Evolutionary conservation across 2,888 invertebrate genomes (phyloP), one percentile per base, ranked within the genome.

Genomic region (Lysandra bellargus): DNA sequence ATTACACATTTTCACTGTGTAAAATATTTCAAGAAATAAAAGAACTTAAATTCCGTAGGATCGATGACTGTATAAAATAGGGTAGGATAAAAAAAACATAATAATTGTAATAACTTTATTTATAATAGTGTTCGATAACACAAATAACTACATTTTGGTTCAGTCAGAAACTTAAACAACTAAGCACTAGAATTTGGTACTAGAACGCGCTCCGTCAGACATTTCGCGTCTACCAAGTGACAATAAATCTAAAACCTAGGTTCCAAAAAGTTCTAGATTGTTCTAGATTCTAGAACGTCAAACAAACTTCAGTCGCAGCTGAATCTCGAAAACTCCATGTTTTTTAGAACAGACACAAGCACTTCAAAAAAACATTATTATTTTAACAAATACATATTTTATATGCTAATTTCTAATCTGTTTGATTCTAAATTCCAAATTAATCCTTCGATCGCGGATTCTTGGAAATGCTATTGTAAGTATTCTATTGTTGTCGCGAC

Each of bases 151-250:
- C 92, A 93, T 91, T 94, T 94, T 94, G 93, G 94, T 93, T 94
- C 94, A 94, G 94, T 94, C 94, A 89, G 93, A 89, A 94, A 94
- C 94, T 93, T 94, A 94, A 92, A 89, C 88, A 92, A 92, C 90
- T 92, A 92, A 90, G 90, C 83, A 87, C 92, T 93, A 92, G 83
- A 87, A 91, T 92, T 92, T 93, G 93, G 93, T 94, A 93, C 89
- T 88, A 86, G 85, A 82, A 81, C 85, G 88, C 30, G 69, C 6
- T 69, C 17, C 64, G 30, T 37, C 33, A 69, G 33, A 37, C 64
- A 12, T 5, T 4, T 12, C 69, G 69, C 33, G 33, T 33, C 69
- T 69, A 64, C 64, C 64, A 69, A 69, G 14, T 33, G 69, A 69
- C 30, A 30, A 64, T 9, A 64, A 4, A 33, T 69, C 33, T 69